Percentiles rank a stretch among this genome's conserved stretches.
Evolutionary conservation across 92 coral and sea anemone species (phyloP).

Genomic region (Anthopleura xanthogrammica): DNA sequence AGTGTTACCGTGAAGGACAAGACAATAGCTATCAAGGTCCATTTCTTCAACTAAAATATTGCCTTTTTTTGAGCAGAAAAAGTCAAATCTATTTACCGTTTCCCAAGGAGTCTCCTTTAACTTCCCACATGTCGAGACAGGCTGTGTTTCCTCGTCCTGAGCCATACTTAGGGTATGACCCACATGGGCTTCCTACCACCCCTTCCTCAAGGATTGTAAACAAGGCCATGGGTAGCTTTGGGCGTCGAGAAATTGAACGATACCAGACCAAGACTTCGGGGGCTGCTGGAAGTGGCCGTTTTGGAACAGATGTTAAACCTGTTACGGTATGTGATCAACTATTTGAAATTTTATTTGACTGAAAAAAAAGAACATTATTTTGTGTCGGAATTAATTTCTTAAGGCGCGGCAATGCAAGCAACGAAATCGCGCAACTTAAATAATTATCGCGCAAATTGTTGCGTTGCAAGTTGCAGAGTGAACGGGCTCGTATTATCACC

Average conservation of each 20-base stretch:
- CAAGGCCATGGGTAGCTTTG: constrained; percentile 98
- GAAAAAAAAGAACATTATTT: no score
- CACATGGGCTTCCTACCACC: constrained; percentile 41
- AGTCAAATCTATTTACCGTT: constrained; percentile 73
- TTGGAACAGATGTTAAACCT: constrained; percentile 41
- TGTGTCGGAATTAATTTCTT: no score
- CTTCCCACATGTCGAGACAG: constrained; percentile 95
- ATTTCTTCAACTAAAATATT: background rate
- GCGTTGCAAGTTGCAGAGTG: no score
- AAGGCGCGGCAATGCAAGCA: no score
- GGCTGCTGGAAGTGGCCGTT: constrained; percentile 29
- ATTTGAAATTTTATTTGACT: no score
- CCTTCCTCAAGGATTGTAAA: constrained; percentile 76
- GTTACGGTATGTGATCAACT: constrained; percentile 48
- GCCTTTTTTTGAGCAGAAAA: constrained; percentile 48
- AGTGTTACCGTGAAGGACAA: no score
- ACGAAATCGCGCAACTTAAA: no score
- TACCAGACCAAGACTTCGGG: constrained; percentile 37
- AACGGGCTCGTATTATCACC: no score
- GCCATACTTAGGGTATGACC: constrained; percentile 37
- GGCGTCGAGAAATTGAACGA: constrained; percentile 79
- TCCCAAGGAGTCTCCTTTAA: constrained; percentile 92
- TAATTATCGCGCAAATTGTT: no score
- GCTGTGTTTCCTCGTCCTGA: constrained; percentile 91
- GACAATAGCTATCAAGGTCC: no score